These are phyloP conservation scores for Microcebus tavaratra DNA, from an alignment of 2,113 vertebrate species.

Conservation along the genomic window DNA sequence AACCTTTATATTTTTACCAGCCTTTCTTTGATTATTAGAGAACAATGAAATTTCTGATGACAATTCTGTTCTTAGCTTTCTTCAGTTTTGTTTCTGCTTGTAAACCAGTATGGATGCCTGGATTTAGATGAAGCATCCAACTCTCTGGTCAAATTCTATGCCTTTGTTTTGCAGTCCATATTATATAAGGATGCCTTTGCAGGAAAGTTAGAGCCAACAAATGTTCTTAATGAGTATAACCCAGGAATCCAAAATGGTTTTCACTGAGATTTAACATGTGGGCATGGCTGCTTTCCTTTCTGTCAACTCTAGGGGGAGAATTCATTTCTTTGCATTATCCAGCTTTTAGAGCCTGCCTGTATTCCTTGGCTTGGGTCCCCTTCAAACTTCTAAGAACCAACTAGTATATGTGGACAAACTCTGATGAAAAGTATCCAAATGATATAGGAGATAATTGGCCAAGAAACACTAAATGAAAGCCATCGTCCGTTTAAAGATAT, in stretches of 20 bases:
- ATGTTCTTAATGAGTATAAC: conserved; percentile 16
- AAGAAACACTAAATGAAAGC: not conserved
- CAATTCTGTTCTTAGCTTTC: not conserved
- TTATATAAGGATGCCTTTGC: conserved; percentile 11
- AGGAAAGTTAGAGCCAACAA: not conserved
- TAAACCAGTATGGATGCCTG: not conserved
- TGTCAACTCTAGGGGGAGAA: not conserved
- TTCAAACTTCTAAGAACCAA: not conserved
- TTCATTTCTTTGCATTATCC: conserved; percentile 7
- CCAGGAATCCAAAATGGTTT: not conserved
- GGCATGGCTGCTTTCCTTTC: not conserved
- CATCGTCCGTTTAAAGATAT: not conserved
- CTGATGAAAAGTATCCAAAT: not conserved
- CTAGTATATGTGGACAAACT: not conserved
- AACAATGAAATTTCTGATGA: not conserved
- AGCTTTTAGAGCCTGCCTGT: not conserved
- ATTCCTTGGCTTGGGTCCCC: not conserved
- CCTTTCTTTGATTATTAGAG: not conserved
- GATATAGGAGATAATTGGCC: not conserved
- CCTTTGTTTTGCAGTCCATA: not conserved
- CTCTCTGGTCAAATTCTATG: not conserved
- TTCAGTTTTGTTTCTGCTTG: not conserved
- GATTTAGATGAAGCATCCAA: not conserved
- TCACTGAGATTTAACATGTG: not conserved
- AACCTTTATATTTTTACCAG: not conserved